Conservation (phyloP, 2,888 invertebrate genomes). For the Eristalis tenax region DNA sequence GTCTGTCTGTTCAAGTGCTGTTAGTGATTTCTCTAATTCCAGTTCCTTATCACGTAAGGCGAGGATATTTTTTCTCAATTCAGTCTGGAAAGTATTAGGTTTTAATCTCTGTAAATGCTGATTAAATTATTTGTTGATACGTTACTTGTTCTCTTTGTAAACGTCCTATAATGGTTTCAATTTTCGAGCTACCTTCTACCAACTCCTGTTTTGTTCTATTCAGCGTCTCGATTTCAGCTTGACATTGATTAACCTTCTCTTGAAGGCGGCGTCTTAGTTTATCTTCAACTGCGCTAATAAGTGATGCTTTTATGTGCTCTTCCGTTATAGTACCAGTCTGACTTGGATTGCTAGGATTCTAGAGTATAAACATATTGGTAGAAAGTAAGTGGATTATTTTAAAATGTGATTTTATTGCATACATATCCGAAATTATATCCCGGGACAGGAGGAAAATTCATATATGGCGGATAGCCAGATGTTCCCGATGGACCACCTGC, state of each 20-base stretch:
- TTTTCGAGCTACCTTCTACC: conserved; percentile 90
- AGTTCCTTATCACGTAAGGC: conserved; percentile 93
- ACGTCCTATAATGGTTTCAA: conserved; percentile 89
- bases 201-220: conserved; percentile 93
- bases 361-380: neutral
- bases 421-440: conserved; percentile 78
- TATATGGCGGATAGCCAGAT: conserved; percentile 83
- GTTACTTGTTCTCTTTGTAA: conserved; percentile 87
- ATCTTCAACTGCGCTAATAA: conserved; percentile 97
- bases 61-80: conserved; percentile 91
- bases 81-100: conserved; percentile 82
- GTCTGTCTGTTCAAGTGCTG: conserved; percentile 89
- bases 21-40: conserved; percentile 91
- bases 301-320: conserved; percentile 95
- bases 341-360: conserved; percentile 81
- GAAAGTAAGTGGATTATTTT: neutral
- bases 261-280: conserved; percentile 92
- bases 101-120: neutral
- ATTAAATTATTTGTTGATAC: neutral
- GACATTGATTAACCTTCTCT: conserved; percentile 94
- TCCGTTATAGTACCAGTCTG: conserved; percentile 93
- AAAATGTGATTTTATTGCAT: conserved; percentile 43
- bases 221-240: conserved; percentile 95
- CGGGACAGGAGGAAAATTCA: conserved; percentile 79
- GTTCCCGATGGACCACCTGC: conserved; percentile 74